Evolutionary conservation across 2,888 invertebrate genomes (phyloP), one percentile per base, ranked within the genome.

Genomic region (Watsonalla cultraria): DNA sequence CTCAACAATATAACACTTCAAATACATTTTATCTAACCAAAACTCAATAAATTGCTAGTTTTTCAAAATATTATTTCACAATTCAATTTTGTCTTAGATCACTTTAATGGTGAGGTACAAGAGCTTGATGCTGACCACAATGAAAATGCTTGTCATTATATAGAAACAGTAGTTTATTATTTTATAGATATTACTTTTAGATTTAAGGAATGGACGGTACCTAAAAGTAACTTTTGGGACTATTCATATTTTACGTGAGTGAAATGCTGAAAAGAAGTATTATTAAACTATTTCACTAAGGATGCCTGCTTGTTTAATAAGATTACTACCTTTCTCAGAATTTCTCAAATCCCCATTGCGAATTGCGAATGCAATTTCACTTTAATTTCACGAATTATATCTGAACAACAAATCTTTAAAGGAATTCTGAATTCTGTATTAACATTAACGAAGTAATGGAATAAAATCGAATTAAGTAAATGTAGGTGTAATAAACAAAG

Each of bases 91-190:
- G 63, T 64, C 61, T 24, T 24, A 24, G 58, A 66, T 69, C 59
- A 57, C 57, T 61, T 46, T 70, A 69, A 74, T 69, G 64, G 63
- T 60, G 66, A 65, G 53, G 51, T 58, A 57, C 51, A 47, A 53
- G 55, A 65, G 54, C 70, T 68, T 56, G 57, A 59, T 58, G 51
- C 54, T 62, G 59, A 76, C 78, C 76, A 66, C 78, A 71, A 66
- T 65, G 57, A 72, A 68, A 68, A 63, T 60, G 62, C 56, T 61
- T 53, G 60, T 61, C 57, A 67, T 68, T 69, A 66, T 42, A 53
- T 54, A 48, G 53, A 57, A 5, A 37, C 37, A 65, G 61, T 54
- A 61, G 47, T 56, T 62, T 50, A 64, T 63, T 24, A 24, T 24
- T 24, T 24, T 24, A 24, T 4, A 57, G 49, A 51, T 47, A 51